Evolutionary conservation across 92 coral and sea anemone genomes (phyloP).

Genomic region (Siderastrea siderea): DNA sequence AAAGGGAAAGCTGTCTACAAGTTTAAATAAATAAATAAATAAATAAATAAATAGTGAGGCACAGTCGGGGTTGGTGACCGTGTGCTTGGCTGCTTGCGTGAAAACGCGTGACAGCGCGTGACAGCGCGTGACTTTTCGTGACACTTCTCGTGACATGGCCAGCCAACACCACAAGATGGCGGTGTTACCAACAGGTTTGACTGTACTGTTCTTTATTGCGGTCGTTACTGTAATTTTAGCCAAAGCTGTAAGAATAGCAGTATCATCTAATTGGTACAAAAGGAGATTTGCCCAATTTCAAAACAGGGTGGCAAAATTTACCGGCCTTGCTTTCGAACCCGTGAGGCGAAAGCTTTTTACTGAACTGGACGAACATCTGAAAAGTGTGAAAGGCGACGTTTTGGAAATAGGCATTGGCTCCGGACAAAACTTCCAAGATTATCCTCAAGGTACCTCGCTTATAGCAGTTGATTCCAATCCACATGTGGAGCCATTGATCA

Average conservation of each 20-base stretch:
- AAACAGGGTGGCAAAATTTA: not conserved
- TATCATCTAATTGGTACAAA: conserved; percentile 22
- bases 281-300: conserved; percentile 1
- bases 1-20: too few relatives aligned
- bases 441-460: conserved; percentile 38
- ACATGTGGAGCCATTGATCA: conserved; percentile 26
- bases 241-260: too few relatives aligned
- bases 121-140: too few relatives aligned
- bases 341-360: conserved; percentile 24
- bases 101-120: too few relatives aligned
- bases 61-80: too few relatives aligned
- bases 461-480: conserved; percentile 49
- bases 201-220: not conserved
- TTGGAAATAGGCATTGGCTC: conserved; percentile 48
- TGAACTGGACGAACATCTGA: conserved; percentile 13
- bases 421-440: conserved; percentile 31
- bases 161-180: not conserved
- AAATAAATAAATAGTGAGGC: too few relatives aligned
- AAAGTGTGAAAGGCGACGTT: conserved; percentile 33
- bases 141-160: too few relatives aligned
- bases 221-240: not conserved
- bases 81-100: too few relatives aligned
- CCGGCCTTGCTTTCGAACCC: not conserved
- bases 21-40: too few relatives aligned
- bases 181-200: not conserved